Percentiles rank a stretch among this genome's conserved stretches.
Evolutionary conservation across 2,113 vertebrate species (phyloP).

Genomic region (Laticauda colubrina): DNA sequence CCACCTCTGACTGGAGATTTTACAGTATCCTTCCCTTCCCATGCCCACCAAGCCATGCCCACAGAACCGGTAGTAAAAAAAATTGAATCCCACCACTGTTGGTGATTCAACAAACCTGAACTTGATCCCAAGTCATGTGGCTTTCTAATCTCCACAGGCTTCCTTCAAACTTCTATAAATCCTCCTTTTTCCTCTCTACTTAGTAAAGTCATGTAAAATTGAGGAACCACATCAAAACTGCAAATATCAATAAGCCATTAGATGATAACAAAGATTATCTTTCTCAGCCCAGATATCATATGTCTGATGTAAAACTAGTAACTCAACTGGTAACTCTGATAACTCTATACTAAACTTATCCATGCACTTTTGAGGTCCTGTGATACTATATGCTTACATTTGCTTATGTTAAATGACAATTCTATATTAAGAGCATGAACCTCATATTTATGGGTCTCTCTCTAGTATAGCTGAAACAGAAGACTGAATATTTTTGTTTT

Average conservation of each 20-base stretch:
- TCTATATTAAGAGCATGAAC: background rate
- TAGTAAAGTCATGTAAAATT: background rate
- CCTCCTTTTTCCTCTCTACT: background rate
- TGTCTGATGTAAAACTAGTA: background rate
- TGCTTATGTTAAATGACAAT: too few relatives aligned
- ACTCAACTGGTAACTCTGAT: too few relatives aligned
- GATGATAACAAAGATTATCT: background rate
- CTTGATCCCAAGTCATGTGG: background rate
- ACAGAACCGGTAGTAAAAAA: too few relatives aligned
- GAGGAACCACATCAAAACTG: background rate
- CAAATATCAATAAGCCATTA: background rate
- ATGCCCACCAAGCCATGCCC: too few relatives aligned
- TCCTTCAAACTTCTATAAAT: background rate
- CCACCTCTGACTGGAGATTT: too few relatives aligned
- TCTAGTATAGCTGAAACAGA: background rate
- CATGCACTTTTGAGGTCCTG: too few relatives aligned
- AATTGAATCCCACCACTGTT: too few relatives aligned
- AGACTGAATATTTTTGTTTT: background rate
- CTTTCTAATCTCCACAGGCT: background rate
- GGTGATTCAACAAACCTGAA: background rate
- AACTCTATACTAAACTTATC: too few relatives aligned
- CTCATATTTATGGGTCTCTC: background rate
- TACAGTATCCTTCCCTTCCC: too few relatives aligned
- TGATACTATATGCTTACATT: too few relatives aligned
- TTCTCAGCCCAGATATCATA: background rate